Conservation (phyloP, 2,113 vertebrate species). For the Myrmecophaga tridactyla region DNA sequence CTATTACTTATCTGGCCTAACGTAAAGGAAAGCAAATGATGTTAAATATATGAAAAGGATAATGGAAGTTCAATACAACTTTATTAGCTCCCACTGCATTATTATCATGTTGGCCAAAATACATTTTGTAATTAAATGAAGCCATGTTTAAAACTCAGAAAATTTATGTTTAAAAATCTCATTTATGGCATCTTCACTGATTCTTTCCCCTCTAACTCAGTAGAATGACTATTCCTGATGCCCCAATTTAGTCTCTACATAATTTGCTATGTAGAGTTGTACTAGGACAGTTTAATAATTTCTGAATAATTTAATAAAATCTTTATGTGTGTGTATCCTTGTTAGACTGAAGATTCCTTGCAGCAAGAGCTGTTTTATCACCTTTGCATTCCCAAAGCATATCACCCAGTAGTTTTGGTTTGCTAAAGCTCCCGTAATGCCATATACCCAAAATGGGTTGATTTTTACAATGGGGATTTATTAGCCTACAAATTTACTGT, state of each 20-base stretch:
- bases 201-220: slow-evolving; percentile 1
- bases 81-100: background rate
- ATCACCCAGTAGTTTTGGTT: background rate
- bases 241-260: background rate
- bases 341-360: background rate
- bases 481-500: too few relatives aligned
- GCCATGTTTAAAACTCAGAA: slow-evolving; percentile 31
- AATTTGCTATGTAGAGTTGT: background rate
- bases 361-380: background rate
- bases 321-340: background rate
- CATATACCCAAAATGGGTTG: too few relatives aligned
- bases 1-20: background rate
- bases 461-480: too few relatives aligned
- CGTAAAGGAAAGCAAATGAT: slow-evolving; percentile 28
- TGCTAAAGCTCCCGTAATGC: too few relatives aligned
- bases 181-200: background rate
- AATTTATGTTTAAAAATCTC: background rate
- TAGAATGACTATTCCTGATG: slow-evolving; percentile 19
- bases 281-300: background rate
- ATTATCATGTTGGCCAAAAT: slow-evolving; percentile 11
- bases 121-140: slow-evolving; percentile 22
- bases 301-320: background rate
- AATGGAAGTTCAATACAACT: background rate
- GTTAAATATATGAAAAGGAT: slow-evolving; percentile 9
- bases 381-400: slow-evolving; percentile 5